Evolutionary conservation across 2,888 invertebrate genomes (phyloP), one percentile per base, ranked within the genome.

Genomic region (Dryomyza anilis): DNA sequence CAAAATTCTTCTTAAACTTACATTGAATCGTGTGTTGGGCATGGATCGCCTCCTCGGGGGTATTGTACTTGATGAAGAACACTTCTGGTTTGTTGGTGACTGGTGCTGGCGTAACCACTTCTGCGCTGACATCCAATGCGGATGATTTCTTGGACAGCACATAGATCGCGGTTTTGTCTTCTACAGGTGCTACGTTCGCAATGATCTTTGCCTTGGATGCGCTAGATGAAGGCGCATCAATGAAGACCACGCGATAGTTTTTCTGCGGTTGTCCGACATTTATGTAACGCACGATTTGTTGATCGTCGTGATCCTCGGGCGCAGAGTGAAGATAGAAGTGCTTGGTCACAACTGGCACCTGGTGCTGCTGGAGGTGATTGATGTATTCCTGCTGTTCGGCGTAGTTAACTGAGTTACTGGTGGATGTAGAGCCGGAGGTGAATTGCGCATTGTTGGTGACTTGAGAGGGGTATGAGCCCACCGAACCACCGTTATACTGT

Each of bases 131-230:
- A 67, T 81, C 80, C 66, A 79, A 64, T 1, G 76, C 76, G 53
- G 78, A 76, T 19, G 74, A 69, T 53, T 82, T 82, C 74, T 83
- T 82, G 27, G 79, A 75, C 39, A 83, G 75, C 21, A 83, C 80
- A 68, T 83, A 83, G 65, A 83, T 80, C 65, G 82, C 79, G 12
- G 83, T 83, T 71, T 81, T 81, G 16, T 83, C 82, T 73, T 83
- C 82, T 2, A 75, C 75, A 2, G 80, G 80, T 3, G 80, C 79
- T 55, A 80, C 72, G 50, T 78, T 75, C 65, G 80, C 80, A 61
- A 81, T 77, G 30, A 81, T 77, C 67, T 81, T 78, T 55, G 79
- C 78, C 70, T 74, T 75, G 61, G 73, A 74, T 48, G 76, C 70
- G 43, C 73, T 74, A 25, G 79, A 76, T 1, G 79, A 8, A n/a